phyloP scores from a whole-genome alignment of 2,888 invertebrate species.

The Rhynchonema sp. region DNA sequence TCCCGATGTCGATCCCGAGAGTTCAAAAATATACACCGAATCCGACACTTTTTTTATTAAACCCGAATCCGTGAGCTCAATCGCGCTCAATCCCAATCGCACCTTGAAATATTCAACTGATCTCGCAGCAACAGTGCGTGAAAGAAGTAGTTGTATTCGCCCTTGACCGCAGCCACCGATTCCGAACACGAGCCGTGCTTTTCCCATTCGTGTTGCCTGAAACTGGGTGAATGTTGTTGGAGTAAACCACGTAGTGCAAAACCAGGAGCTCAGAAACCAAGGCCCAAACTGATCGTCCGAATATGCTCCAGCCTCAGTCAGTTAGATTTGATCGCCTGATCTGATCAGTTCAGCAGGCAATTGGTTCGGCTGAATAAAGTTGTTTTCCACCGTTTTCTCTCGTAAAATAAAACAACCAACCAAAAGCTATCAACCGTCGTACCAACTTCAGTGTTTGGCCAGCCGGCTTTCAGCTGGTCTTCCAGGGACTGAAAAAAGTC shows the following conservation, averaged over 20 bases:
- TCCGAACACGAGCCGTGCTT: slow-evolving; percentile 64
- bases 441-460: background rate
- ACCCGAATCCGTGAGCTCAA: no score
- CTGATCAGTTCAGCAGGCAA: background rate
- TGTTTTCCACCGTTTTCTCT: no score
- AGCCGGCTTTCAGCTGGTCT: background rate
- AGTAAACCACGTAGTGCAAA: no score
- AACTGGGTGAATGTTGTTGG: no score
- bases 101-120: background rate
- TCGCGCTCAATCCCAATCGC: no score
- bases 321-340: background rate
- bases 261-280: no score
- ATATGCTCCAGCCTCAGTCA: background rate
- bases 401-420: background rate
- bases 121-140: background rate
- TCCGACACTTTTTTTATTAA: no score
- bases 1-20: no score
- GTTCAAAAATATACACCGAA: no score
- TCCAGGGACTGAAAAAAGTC: background rate
- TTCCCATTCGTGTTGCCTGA: slow-evolving; percentile 49
- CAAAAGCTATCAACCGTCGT: background rate
- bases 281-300: background rate
- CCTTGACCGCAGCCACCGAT: slow-evolving; percentile 38
- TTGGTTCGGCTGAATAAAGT: background rate
- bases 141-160: slow-evolving; percentile 47